Base-by-base conservation (phyloP, 1,140 invertebrate species). In the Schlechtendalia chinensis region DNA sequence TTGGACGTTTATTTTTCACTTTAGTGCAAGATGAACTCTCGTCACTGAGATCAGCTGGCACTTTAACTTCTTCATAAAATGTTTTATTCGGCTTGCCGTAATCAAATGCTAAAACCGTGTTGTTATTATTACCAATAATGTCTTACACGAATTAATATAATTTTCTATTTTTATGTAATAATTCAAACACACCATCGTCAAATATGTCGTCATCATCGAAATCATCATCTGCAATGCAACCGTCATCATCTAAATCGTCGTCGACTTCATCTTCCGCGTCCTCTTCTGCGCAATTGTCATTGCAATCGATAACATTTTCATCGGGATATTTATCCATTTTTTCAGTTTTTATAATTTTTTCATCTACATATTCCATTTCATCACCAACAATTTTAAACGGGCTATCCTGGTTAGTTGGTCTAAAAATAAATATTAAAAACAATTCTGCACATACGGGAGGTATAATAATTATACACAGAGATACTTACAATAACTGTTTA, bases 401-500 rank as follows among this genome's bases (percentile, higher is more conserved):
- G 29, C 75, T 79, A 27, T 79, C 22, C 29, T 79, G 75, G 45
- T 79, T 79, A 6, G 47, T 58, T 45, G 75, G 75, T 3, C 75
- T 79, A 61, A n/a, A 29, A 54, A 72, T 27, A 67, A 67, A 50
- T 24, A 17, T 58, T 58, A 24, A 39, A 58, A 24, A 5, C 16
- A 63, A 63, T 63, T 63, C 0, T n/a, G 10, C 0, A 19, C 27
- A 29, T 1, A 32, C 17, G 17, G 1, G 11, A 32, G 0, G n/a
- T 19, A 63, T 29, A 63, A 29, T 63, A 63, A 29, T 32, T 19
- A 10, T 63, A 19, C 17, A 11, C 11, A 10, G 32, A 1, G 17
- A 24, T 59, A 24, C 75, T 47, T 63, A 79, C 75, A 79, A 24
- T 27, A 79, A 29, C n/a, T 79, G 75, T 79, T 79, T 79, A 53